Evolutionary conservation across 2,113 vertebrate species (phyloP).

Genomic region (Ctenodactylus gundi): DNA sequence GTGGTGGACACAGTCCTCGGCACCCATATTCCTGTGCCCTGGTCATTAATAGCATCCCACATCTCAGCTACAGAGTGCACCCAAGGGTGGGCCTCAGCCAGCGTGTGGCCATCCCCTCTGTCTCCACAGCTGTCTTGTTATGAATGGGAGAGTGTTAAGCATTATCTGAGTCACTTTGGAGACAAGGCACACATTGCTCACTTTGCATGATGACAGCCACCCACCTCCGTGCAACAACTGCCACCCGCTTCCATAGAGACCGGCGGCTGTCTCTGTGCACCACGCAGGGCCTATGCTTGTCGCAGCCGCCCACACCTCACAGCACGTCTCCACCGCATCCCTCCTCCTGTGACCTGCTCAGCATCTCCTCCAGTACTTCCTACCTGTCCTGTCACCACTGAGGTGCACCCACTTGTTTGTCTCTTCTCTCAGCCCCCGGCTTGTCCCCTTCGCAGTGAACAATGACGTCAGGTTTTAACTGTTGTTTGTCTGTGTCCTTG

Average conservation of each 20-base stretch:
- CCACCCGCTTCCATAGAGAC: too few species aligned
- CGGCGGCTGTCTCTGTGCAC: neutral
- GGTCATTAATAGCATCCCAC: neutral
- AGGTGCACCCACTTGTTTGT: accelerated
- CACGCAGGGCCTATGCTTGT: neutral
- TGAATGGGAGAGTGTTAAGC: neutral
- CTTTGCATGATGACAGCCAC: neutral
- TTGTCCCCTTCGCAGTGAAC: too few species aligned
- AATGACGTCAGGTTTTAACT: neutral
- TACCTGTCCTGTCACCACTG: neutral
- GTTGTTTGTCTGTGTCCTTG: too few species aligned
- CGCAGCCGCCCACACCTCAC: neutral
- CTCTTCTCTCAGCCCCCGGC: accelerated
- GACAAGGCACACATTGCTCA: neutral
- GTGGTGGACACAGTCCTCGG: neutral
- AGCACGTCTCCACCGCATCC: neutral
- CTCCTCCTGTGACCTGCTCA: too few species aligned
- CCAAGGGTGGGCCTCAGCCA: too few species aligned
- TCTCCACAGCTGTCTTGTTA: neutral
- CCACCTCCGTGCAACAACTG: neutral
- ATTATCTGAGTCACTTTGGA: neutral
- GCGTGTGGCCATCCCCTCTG: too few species aligned
- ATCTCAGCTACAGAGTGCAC: neutral
- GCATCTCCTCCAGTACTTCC: neutral
- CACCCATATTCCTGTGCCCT: neutral